Evolutionary conservation across 2,888 invertebrate genomes (phyloP), one percentile per base, ranked within the genome.

Genomic region (Limnephilus rhombicus): DNA sequence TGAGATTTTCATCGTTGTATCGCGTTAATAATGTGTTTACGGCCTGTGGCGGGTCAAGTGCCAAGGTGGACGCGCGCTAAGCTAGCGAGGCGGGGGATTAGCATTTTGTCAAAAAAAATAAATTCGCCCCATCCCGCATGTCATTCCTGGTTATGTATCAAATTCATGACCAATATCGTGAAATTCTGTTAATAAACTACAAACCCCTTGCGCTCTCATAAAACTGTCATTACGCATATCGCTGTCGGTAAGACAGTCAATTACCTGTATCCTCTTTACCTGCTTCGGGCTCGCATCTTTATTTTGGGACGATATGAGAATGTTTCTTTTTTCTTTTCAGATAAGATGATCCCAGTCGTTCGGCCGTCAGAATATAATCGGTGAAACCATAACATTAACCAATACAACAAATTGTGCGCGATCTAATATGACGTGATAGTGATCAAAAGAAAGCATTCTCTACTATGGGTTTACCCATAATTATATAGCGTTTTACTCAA

Each of bases 51-150:
- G 93, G 93, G 92, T 92, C 93, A 92, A 93, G 93, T 93, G 93
- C 93, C 92, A 92, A 93, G 92, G 93, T 93, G 93, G 93, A 93
- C 93, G 93, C 93, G 91, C 85, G 91, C 85, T 86, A 89, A 80
- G 91, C 89, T 86, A 93, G 92, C 92, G 90, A 91, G 91, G 91
- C 91, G 91, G 89, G 90, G 91, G 91, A 92, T 92, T 91, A 91
- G 92, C 92, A 91, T 92, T 92, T 92, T 91, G 91, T 45, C 85
- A 90, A 90, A 92, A 92, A 31, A 89, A 90, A 68, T 29, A 18
- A 53, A 88, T 29, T 53, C 53, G 31, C 18, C 53, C 53, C 53
- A 68, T 37, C 34, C 88, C 34, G 53, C 68, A 31, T 88, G 68
- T 88, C 88, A 88, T 53, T 53, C 53, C 11, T 53, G 18, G 15